phyloP scores from a whole-genome alignment of 1,140 invertebrate genomes.

The Hypothenemus hampei region DNA sequence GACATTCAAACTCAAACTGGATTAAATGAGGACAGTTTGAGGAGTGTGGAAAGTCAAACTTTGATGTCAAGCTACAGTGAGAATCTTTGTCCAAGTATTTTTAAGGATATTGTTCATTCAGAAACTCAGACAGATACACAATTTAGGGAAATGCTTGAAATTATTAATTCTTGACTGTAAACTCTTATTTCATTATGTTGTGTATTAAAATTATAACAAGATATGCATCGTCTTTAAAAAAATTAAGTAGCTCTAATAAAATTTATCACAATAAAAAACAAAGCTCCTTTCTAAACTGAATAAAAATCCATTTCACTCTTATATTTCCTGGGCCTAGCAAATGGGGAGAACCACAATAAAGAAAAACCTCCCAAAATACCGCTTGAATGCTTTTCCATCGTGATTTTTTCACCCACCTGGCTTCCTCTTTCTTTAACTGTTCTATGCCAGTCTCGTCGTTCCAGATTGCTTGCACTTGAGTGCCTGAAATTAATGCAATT shows the following conservation, averaged over 20 bases:
- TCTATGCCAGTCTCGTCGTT: conserved; percentile 98
- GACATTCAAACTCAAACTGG: conserved; percentile 59
- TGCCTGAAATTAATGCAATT: conserved; percentile 4
- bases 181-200: too few species aligned
- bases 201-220: too few species aligned
- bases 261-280: too few species aligned
- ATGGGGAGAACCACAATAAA: conserved; percentile 91
- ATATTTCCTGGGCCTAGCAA: conserved; percentile 73
- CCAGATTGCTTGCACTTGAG: conserved; percentile 95
- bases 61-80: conserved; percentile 34
- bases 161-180: conserved; percentile 44
- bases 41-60: conserved; percentile 43
- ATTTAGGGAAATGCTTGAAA: conserved; percentile 41
- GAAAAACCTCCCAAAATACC: conserved; percentile 93
- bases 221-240: too few species aligned
- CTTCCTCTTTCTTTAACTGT: conserved; percentile 90
- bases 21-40: conserved; percentile 38
- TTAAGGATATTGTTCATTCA: conserved; percentile 36
- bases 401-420: conserved; percentile 84
- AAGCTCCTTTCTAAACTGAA: conserved; percentile 54
- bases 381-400: conserved; percentile 90
- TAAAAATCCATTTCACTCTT: conserved; percentile 73
- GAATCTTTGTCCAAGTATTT: conserved; percentile 18
- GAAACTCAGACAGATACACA: conserved; percentile 43
- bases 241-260: too few species aligned